Conservation (phyloP, 2,888 invertebrate genomes). For the Cordilura impudica region DNA sequence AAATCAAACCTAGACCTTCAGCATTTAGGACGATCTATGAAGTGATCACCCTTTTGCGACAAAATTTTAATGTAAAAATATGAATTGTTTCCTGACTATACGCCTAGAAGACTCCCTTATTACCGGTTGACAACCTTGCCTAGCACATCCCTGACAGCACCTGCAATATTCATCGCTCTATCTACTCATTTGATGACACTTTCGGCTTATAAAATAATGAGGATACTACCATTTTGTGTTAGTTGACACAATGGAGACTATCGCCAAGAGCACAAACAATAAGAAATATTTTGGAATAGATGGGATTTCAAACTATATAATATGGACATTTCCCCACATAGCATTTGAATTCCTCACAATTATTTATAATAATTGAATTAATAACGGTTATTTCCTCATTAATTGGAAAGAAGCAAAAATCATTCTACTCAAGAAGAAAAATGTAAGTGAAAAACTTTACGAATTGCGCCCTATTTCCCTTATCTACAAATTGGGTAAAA, state of each 20-base stretch:
- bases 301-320: background rate
- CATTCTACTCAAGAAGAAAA: background rate
- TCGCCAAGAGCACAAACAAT: background rate
- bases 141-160: background rate
- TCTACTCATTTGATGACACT: conserved; percentile 3
- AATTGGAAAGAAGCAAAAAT: background rate
- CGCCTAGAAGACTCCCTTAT: too few relatives aligned
- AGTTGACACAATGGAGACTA: background rate
- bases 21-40: background rate
- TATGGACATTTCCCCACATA: background rate
- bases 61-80: background rate
- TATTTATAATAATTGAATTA: too few relatives aligned
- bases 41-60: background rate
- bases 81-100: background rate
- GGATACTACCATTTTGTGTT: conserved; percentile 1
- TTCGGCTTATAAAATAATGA: background rate
- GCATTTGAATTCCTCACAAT: background rate
- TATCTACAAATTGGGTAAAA: background rate
- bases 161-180: background rate
- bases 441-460: background rate
- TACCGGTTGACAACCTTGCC: background rate
- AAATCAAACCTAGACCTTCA: background rate
- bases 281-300: background rate
- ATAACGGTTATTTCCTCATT: conserved; percentile 4
- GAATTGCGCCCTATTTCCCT: conserved; percentile 1